phyloP scores from a whole-genome alignment of 2,797 vertebrate species.

The Alectoris magna region DNA sequence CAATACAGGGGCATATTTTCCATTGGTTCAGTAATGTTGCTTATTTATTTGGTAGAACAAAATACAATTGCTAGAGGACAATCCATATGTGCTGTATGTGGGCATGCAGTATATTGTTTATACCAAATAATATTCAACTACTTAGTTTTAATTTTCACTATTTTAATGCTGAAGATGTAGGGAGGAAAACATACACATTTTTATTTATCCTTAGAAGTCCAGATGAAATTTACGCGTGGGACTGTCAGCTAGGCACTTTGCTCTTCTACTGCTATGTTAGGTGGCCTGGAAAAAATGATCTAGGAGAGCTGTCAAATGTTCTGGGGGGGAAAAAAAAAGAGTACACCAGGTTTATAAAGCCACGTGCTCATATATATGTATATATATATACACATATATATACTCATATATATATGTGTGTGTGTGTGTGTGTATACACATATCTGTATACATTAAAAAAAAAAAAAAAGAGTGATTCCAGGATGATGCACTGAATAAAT shows the following conservation, averaged over 20 bases:
- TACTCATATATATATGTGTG: too few species aligned
- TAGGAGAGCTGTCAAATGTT: neutral
- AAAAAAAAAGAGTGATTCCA: neutral
- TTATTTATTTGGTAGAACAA: neutral
- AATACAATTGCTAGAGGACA: neutral
- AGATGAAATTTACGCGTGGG: neutral
- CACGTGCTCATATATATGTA: neutral
- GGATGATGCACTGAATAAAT: neutral
- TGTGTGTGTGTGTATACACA: too few species aligned
- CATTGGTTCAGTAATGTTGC: neutral
- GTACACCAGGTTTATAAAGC: neutral
- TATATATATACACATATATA: too few species aligned
- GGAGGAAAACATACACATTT: accelerated
- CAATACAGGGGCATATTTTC: neutral
- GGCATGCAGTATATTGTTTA: neutral
- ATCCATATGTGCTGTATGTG: neutral
- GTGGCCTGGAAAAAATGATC: neutral
- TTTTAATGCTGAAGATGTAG: neutral
- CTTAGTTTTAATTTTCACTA: neutral
- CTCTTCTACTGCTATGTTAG: neutral
- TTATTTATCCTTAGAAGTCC: neutral
- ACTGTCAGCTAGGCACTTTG: too few species aligned
- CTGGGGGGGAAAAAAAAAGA: neutral
- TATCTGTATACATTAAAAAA: too few species aligned
- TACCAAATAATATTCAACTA: neutral